A percentile compares a stretch with the other conserved stretches of the same genome.
These are phyloP conservation scores for Drosophila atroscutellata DNA, from an alignment of 2,888 invertebrate species.

Conservation along the genomic window DNA sequence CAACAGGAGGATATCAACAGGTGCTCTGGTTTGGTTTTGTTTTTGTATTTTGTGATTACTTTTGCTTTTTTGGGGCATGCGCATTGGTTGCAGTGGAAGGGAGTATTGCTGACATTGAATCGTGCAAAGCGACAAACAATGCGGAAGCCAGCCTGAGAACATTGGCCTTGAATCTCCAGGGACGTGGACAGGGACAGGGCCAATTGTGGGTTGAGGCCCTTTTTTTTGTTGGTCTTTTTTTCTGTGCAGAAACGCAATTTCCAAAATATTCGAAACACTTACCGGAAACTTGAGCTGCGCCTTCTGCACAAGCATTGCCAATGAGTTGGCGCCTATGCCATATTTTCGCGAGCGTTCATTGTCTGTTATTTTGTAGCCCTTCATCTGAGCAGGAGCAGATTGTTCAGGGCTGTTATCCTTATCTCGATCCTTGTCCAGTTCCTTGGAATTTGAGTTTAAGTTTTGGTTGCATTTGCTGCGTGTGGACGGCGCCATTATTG, in stretches of 20 bases:
- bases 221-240: slow-evolving; percentile 13
- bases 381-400: slow-evolving; percentile 58
- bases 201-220: slow-evolving; percentile 10
- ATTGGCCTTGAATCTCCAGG: slow-evolving; percentile 72
- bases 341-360: slow-evolving; percentile 82
- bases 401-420: slow-evolving; percentile 29
- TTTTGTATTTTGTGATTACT: slow-evolving; percentile 1
- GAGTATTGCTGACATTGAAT: slow-evolving; percentile 74
- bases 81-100: slow-evolving; percentile 28
- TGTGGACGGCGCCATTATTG: slow-evolving; percentile 71
- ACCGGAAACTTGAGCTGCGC: slow-evolving; percentile 84
- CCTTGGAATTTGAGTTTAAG: slow-evolving; percentile 10
- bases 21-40: slow-evolving; percentile 30
- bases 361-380: slow-evolving; percentile 84
- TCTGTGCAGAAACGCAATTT: slow-evolving; percentile 52
- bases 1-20: slow-evolving; percentile 57
- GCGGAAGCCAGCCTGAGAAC: slow-evolving; percentile 63
- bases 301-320: slow-evolving; percentile 82
- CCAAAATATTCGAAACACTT: slow-evolving; percentile 53
- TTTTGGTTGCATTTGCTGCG: slow-evolving; percentile 46
- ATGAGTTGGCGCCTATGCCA: slow-evolving; percentile 84
- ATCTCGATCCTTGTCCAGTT: slow-evolving; percentile 39
- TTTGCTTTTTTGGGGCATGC: slow-evolving; percentile 51
- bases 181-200: slow-evolving; percentile 43
- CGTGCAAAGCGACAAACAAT: slow-evolving; percentile 48